Evolutionary conservation across 2,888 invertebrate species (phyloP), one percentile per base, ranked within the genome.

Genomic region (Pandemis cinnamomeana): DNA sequence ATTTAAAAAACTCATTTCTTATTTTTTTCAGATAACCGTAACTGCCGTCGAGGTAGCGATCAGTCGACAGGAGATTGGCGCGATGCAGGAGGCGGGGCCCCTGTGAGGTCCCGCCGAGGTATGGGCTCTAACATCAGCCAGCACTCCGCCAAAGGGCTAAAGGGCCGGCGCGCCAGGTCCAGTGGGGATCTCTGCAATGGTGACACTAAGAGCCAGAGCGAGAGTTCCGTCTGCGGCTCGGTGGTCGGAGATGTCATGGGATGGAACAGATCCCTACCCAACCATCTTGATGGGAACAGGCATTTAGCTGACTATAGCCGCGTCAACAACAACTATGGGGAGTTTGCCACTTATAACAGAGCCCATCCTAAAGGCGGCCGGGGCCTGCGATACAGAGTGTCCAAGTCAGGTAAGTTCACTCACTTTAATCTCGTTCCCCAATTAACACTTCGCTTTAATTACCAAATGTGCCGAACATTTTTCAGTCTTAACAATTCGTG

Each of bases 121-220:
- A 97, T 97, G 97, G 97, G 97, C 87, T 96, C 97, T 77, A 97
- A 97, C 95, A 95, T 97, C 86, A 96, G 97, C 94, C 96, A 97
- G 78, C 96, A 96, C 89, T 96, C 96, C 84, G 95, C 95, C 82
- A 96, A 97, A 84, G 96, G 96, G 80, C 95, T 96, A 67, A 96
- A 96, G 74, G 96, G 96, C 77, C 95, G 97, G 76, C 92, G 97
- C 78, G 96, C 96, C 53, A 95, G 96, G 80, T 97, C 96, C 77
- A 96, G 96, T 81, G 96, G 97, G 61, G 96, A 96, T 88, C 95
- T 97, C 60, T 96, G 96, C 93, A 96, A 96, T 90, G 95, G 95
- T 85, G 94, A 95, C 82, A 87, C 89, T 7, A 93, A 94, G 78
- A 92, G 90, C 77, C 93, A 94, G 76, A 93, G 93, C 5, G 93